Conservation (phyloP, 2,888 invertebrate species). For the Himalopsyche japonica region DNA sequence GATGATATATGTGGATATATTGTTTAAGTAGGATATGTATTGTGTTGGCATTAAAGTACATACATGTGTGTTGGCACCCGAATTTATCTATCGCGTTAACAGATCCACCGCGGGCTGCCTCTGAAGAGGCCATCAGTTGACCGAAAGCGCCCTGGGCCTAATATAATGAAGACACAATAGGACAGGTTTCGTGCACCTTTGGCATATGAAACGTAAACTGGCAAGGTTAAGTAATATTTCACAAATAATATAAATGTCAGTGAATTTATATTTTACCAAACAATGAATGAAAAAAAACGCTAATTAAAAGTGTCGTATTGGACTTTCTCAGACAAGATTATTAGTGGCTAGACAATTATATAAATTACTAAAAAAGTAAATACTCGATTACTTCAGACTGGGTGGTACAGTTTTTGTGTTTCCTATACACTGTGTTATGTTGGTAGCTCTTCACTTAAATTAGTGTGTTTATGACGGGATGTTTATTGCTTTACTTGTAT, state of each 20-base stretch:
- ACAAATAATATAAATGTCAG: not conserved
- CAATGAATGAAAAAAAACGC: no score
- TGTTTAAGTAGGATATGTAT: not conserved
- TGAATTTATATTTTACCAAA: no score
- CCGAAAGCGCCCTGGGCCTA: not conserved
- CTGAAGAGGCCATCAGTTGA: not conserved
- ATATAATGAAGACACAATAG: slow-evolving; percentile 1
- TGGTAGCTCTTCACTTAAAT: no score
- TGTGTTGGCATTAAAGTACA: not conserved
- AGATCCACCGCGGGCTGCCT: not conserved
- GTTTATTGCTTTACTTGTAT: no score
- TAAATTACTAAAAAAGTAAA: no score
- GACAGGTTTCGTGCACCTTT: not conserved
- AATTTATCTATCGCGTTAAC: not conserved
- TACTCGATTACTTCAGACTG: no score
- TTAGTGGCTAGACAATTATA: no score
- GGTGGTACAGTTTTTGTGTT: no score
- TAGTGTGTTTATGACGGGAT: no score
- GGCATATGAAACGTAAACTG: not conserved
- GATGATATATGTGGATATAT: not conserved
- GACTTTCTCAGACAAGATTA: no score
- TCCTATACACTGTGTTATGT: no score
- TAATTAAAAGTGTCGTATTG: no score
- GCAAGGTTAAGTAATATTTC: not conserved
- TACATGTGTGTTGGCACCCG: not conserved